Percentiles rank a stretch among this genome's conserved stretches.
These are phyloP conservation scores for Empidonax alnorum DNA, from an alignment of 2,113 vertebrate species.

Conservation along the genomic window DNA sequence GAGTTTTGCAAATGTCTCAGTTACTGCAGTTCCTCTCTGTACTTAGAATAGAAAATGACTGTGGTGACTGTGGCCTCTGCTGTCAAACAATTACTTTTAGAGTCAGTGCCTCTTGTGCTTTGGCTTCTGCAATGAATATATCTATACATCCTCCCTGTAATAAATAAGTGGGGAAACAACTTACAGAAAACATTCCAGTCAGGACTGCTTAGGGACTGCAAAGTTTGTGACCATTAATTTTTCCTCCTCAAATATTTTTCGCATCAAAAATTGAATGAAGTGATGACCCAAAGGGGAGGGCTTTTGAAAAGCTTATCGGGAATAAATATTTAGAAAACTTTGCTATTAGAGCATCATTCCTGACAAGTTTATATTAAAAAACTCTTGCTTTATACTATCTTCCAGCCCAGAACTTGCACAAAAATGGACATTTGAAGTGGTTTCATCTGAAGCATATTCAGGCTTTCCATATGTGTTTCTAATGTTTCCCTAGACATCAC, in stretches of 20 bases:
- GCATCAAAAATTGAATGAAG: slow-evolving; percentile 33
- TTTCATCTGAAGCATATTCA: slow-evolving; percentile 12
- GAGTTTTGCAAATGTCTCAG: background rate
- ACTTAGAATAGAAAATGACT: background rate
- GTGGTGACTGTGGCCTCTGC: background rate
- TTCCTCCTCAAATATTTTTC: slow-evolving; percentile 2
- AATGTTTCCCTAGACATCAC: slow-evolving; percentile 49
- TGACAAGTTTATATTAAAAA: slow-evolving; percentile 48
- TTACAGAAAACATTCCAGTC: background rate
- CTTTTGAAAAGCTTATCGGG: slow-evolving; percentile 40
- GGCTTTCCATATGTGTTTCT: slow-evolving; percentile 38
- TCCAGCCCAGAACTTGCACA: slow-evolving; percentile 11
- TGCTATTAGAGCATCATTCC: slow-evolving; percentile 7
- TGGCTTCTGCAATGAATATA: background rate
- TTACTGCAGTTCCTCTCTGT: background rate
- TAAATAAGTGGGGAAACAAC: slow-evolving; percentile 1
- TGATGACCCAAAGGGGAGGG: background rate
- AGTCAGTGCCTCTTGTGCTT: background rate
- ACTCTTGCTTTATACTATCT: background rate
- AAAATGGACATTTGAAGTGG: slow-evolving; percentile 44
- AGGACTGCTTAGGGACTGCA: background rate
- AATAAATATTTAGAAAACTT: slow-evolving; percentile 59
- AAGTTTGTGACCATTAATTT: slow-evolving; percentile 23
- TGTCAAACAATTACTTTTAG: background rate
- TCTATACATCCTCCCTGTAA: background rate